Evolutionary conservation across 2,888 invertebrate species (phyloP), one percentile per base, ranked within the genome.

Genomic region (Erebia palarica): DNA sequence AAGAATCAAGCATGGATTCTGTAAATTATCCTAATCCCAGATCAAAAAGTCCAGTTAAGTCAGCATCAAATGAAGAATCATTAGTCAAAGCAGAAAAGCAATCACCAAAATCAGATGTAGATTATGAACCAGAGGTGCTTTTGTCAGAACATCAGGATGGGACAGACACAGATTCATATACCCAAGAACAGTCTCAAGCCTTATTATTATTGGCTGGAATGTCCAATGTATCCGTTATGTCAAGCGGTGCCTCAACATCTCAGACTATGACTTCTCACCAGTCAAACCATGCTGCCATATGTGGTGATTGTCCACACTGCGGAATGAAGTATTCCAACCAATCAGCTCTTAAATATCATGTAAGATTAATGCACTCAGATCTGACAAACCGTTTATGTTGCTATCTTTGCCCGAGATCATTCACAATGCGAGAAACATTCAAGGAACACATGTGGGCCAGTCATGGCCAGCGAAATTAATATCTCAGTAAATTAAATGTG

Each of bases 401-500:
- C 84, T 95, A 95, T 83, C 88, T 96, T 65, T 96, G 96, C 82
- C 96, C 96, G 44, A 94, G 95, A 78, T 95, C 95, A n/a, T 96
- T 96, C 78, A 94, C 95, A 70, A 95, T 95, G 90, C 88, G 95
- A 74, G 95, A 95, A 82, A 95, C 95, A 58, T 95, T 95, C 84
- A 95, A 95, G 84, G 95, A 95, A 78, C 96, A 96, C 82, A 95
- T 96, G 95, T 95, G 94, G 89, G 94, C 95, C 72, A 94, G 93
- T 80, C 96, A 96, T 82, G 94, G 94, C 76, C 94, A 95, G 81
- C 90, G 95, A 84, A 95, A 95, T 87, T 95, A 86, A 92, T 78
- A 70, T 74, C 66, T 69, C 71, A 71, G 21, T 42, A 44, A 47
- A 58, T 73, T 77, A 77, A 75, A 78, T 81, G 91, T 91, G 90